Evolutionary conservation across 2,797 vertebrate genomes (phyloP).

Genomic region (Distichodus sexfasciatus): DNA sequence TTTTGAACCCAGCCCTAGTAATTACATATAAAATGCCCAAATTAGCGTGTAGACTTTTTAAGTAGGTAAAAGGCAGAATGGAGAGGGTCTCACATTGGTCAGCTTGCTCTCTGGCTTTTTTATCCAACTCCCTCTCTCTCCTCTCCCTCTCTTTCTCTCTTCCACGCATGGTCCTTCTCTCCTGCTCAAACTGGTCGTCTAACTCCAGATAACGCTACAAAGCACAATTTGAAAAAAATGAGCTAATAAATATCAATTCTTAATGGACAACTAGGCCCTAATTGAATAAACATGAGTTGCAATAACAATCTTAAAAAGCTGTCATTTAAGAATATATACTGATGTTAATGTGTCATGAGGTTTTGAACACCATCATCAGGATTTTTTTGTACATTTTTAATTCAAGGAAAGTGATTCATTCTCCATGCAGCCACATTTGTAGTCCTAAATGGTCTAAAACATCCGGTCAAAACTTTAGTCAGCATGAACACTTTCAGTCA

Average conservation of each 20-base stretch:
- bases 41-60: too few species aligned
- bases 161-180: constrained; percentile 68
- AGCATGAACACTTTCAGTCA: too few species aligned
- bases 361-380: too few species aligned
- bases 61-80: too few species aligned
- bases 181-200: constrained; percentile 78
- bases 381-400: too few species aligned
- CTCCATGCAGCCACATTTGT: neutral
- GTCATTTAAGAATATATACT: too few species aligned
- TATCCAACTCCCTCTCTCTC: constrained; percentile 73
- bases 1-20: too few species aligned
- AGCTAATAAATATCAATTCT: neutral
- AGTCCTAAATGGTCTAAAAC: too few species aligned
- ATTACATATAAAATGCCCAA: neutral
- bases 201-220: constrained; percentile 74
- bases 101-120: constrained; percentile 76
- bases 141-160: constrained; percentile 73
- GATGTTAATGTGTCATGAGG: too few species aligned
- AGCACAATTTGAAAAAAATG: neutral
- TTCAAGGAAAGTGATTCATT: too few species aligned
- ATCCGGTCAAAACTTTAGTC: neutral
- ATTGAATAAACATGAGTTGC: too few species aligned
- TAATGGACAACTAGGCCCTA: neutral
- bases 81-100: constrained; percentile 77
- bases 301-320: too few species aligned